phyloP scores from a whole-genome alignment of 1,140 invertebrate genomes.

The Micrasema minimum region DNA sequence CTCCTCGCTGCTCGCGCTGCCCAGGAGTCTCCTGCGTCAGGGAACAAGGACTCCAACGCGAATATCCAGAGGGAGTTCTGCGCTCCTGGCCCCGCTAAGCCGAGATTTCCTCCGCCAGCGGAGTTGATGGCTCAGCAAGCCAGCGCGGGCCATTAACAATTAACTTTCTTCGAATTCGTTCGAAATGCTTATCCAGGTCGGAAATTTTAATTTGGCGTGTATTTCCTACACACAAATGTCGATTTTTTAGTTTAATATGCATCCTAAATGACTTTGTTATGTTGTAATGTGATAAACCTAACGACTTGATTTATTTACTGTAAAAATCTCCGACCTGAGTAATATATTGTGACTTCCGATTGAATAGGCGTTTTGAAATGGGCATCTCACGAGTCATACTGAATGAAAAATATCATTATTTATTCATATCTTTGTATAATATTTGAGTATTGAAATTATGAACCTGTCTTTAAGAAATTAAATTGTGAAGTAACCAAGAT shows the following conservation, averaged over 20 bases:
- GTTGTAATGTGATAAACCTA: not conserved
- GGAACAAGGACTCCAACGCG: conserved; percentile 64
- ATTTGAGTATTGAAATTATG: conserved; percentile 2
- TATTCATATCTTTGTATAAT: conserved; percentile 48
- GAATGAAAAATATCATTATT: conserved; percentile 48
- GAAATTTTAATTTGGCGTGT: conserved; percentile 17
- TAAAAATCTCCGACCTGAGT: conserved; percentile 14
- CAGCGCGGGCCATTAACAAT: conserved; percentile 68
- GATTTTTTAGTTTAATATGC: no score
- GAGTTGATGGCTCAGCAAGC: conserved; percentile 65
- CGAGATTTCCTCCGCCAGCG: conserved; percentile 66
- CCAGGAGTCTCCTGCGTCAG: conserved; percentile 61
- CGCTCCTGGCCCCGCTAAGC: conserved; percentile 63
- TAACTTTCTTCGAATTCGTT: conserved; percentile 46
- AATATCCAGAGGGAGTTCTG: conserved; percentile 62
- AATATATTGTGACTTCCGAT: conserved; percentile 37
- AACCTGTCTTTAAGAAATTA: not conserved
- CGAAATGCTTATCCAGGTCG: conserved; percentile 39
- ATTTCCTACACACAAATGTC: no score
- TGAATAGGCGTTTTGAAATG: conserved; percentile 51
- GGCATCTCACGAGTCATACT: conserved; percentile 32
- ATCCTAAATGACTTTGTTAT: not conserved
- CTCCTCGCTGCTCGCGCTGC: conserved; percentile 77
- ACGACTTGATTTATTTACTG: conserved; percentile 7
- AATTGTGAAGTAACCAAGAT: conserved; percentile 4